Evolutionary conservation across 1,140 invertebrate species (phyloP).

Genomic region (Centruroides vittatus): DNA sequence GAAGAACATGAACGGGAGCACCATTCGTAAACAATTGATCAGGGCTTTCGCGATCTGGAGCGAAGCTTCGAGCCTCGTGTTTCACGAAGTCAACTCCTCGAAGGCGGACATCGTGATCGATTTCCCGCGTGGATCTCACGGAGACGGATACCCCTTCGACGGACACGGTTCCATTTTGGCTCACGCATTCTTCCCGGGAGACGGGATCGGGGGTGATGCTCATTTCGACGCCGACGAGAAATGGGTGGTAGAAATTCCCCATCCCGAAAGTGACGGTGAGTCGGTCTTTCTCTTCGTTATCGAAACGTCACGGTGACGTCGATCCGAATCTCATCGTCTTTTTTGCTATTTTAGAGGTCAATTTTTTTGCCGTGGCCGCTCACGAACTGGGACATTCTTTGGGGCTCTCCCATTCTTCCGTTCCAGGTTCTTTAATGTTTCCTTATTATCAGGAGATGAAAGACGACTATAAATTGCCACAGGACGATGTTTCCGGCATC

Average conservation of each 20-base stretch:
- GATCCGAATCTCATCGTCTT: neutral
- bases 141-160: slow-evolving; percentile 44
- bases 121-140: slow-evolving; percentile 62
- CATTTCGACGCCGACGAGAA: slow-evolving; percentile 39
- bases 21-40: slow-evolving; percentile 10
- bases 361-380: slow-evolving; percentile 34
- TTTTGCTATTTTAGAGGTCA: slow-evolving; percentile 25
- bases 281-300: neutral
- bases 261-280: slow-evolving; percentile 6
- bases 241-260: slow-evolving; percentile 26
- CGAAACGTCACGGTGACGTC: neutral
- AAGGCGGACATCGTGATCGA: slow-evolving; percentile 65
- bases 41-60: slow-evolving; percentile 22
- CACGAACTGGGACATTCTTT: slow-evolving; percentile 35
- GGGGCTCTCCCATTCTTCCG: slow-evolving; percentile 30
- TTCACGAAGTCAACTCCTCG: slow-evolving; percentile 30
- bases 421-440: slow-evolving; percentile 30
- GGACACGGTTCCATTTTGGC: slow-evolving; percentile 47
- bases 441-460: slow-evolving; percentile 29
- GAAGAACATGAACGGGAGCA: neutral
- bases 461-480: slow-evolving; percentile 29
- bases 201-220: slow-evolving; percentile 32
- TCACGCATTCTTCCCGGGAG: slow-evolving; percentile 31
- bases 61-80: slow-evolving; percentile 15
- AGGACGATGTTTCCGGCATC: slow-evolving; percentile 34